A percentile compares a stretch with the other conserved stretches of the same genome.
phyloP scores from a whole-genome alignment of 64 coral and sea anemone genomes.

The Montipora capricornis region DNA sequence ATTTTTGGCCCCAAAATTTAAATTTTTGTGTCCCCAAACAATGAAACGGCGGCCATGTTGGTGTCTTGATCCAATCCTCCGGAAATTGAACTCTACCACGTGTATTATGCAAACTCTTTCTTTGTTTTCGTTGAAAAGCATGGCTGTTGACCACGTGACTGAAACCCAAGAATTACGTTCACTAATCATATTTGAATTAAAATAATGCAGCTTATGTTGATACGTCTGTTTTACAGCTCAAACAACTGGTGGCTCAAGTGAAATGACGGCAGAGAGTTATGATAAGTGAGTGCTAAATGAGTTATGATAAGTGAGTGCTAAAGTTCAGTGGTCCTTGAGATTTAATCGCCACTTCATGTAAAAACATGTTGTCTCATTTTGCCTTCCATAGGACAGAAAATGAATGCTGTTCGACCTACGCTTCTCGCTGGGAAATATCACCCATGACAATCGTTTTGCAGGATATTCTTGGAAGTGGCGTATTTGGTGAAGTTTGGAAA shows the following conservation, averaged over 20 bases:
- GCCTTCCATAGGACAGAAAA: neutral
- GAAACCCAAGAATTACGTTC: too few species aligned
- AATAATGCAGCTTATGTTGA: neutral
- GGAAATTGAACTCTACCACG: too few species aligned
- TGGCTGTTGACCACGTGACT: too few species aligned
- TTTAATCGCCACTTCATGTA: too few species aligned
- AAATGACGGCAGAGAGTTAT: neutral
- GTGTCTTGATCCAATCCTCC: too few species aligned
- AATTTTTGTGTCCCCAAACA: too few species aligned
- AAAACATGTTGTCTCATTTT: too few species aligned
- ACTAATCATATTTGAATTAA: too few species aligned
- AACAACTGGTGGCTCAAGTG: neutral
- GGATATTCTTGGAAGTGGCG: conserved; percentile 46
- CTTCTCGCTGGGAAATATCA: conserved; percentile 35
- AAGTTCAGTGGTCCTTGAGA: neutral
- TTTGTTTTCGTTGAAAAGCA: too few species aligned
- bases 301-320: neutral
- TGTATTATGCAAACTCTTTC: too few species aligned
- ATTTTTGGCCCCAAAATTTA: too few species aligned
- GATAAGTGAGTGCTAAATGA: neutral
- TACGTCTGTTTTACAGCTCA: neutral
- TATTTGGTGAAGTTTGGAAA: conserved; percentile 74
- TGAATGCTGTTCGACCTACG: neutral
- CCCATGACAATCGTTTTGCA: conserved; percentile 9
- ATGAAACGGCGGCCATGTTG: too few species aligned